Evolutionary conservation across 2,888 invertebrate species (phyloP).

Genomic region (Lamellibrachia columna): DNA sequence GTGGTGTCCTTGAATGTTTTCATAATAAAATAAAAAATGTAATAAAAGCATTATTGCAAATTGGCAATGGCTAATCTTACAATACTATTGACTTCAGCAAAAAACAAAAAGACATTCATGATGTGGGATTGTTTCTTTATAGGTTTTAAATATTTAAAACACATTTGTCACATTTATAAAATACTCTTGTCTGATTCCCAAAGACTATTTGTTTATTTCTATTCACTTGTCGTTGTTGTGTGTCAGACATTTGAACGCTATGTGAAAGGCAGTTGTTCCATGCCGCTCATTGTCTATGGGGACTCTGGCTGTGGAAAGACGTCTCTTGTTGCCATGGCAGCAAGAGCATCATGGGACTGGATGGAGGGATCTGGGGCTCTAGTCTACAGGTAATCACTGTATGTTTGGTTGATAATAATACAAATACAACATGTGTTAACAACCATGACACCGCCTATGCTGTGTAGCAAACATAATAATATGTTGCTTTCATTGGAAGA

Average conservation of each 20-base stretch:
- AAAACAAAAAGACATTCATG: too few relatives aligned
- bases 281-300: slow-evolving; percentile 77
- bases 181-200: too few relatives aligned
- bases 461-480: neutral
- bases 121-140: too few relatives aligned
- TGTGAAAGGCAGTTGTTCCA: slow-evolving; percentile 59
- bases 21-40: too few relatives aligned
- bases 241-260: slow-evolving; percentile 43
- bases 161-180: too few relatives aligned
- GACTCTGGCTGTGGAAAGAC: slow-evolving; percentile 87
- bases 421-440: neutral
- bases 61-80: too few relatives aligned
- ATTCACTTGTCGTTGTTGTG: neutral
- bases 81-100: too few relatives aligned
- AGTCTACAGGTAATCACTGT: slow-evolving; percentile 47
- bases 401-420: neutral
- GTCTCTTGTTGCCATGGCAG: slow-evolving; percentile 79
- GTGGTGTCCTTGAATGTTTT: neutral
- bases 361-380: slow-evolving; percentile 43
- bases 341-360: slow-evolving; percentile 56
- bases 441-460: neutral
- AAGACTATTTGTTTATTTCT: neutral
- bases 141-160: too few relatives aligned
- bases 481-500: neutral
- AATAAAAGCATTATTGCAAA: too few relatives aligned